phyloP scores from a whole-genome alignment of 2,113 vertebrate species.

The Spea multiplicata region DNA sequence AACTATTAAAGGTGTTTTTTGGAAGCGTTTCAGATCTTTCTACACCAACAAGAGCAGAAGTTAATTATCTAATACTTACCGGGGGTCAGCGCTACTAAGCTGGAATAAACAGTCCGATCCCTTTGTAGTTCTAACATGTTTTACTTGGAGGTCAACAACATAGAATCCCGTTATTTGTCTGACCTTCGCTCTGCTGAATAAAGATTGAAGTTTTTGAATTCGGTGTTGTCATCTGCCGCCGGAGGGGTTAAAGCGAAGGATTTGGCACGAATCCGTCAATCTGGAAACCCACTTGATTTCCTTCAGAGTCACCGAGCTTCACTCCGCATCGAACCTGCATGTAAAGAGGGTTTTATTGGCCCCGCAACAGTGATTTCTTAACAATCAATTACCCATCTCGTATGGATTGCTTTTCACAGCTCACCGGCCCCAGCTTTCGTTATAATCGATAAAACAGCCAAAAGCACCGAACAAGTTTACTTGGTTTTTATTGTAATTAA shows the following conservation, averaged over 20 bases:
- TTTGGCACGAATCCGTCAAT: background rate
- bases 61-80: no score
- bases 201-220: no score
- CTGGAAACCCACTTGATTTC: constrained; percentile 35
- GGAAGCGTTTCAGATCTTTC: no score
- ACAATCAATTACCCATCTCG: constrained; percentile 72
- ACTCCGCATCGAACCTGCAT: background rate
- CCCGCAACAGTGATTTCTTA: constrained; percentile 67
- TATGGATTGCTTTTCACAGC: constrained; percentile 77
- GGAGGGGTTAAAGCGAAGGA: constrained; percentile 13
- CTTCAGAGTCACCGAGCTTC: constrained; percentile 15
- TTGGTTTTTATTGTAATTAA: constrained; percentile 71
- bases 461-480: constrained; percentile 73
- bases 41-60: no score
- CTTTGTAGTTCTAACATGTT: no score
- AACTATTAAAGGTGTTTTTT: no score
- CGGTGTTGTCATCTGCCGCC: background rate
- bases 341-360: constrained; percentile 56
- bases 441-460: constrained; percentile 77
- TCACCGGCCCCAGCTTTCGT: constrained; percentile 68
- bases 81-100: no score
- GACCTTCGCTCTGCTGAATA: no score
- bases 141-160: no score
- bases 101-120: no score
- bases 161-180: no score